Percentiles rank a stretch among this genome's conserved stretches.
Evolutionary conservation across 2,797 vertebrate genomes (phyloP).

Genomic region (Coreius guichenoti): DNA sequence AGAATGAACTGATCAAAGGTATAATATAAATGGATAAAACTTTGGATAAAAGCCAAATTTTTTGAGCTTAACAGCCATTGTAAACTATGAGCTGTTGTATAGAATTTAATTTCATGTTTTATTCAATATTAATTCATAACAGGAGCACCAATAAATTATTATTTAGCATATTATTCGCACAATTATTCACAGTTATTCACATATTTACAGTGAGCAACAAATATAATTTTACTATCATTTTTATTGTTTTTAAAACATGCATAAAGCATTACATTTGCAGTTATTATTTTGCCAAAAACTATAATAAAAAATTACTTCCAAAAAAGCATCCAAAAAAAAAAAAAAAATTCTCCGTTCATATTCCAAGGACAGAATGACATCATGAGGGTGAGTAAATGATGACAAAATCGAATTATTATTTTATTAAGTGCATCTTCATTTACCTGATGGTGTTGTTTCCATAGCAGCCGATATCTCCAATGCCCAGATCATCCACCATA

Average conservation of each 20-base stretch:
- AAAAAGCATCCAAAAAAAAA: not conserved
- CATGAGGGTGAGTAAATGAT: not conserved
- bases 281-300: not conserved
- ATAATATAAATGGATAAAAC: too few species aligned
- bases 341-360: not conserved
- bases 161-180: not conserved
- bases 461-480: conserved; percentile 89
- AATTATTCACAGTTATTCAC: too few species aligned
- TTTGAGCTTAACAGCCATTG: too few species aligned
- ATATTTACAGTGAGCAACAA: not conserved
- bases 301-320: not conserved
- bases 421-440: not conserved
- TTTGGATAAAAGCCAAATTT: too few species aligned
- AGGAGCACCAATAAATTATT: too few species aligned
- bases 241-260: not conserved
- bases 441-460: conserved; percentile 90
- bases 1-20: too few species aligned
- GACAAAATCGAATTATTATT: not conserved
- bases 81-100: too few species aligned
- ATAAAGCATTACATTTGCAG: not conserved
- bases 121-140: too few species aligned
- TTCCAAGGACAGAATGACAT: not conserved
- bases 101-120: too few species aligned
- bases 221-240: not conserved
- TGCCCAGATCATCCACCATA: conserved; percentile 89